Conservation (phyloP, 2,797 vertebrate species). For the Danio kyathit region DNA sequence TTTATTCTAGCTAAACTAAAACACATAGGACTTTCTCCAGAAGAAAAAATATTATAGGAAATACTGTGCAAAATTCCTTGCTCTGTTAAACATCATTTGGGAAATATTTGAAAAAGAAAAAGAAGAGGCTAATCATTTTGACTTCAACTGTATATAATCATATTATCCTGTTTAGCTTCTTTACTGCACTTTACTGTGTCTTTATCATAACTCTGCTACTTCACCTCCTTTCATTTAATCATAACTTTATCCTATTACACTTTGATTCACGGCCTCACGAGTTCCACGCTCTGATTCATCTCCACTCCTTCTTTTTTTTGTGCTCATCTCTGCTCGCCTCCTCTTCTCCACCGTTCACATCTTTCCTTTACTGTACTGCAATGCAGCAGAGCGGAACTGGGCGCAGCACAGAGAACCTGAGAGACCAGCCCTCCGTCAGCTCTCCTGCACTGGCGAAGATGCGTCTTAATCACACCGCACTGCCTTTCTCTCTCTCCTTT, state of each 20-base stretch:
- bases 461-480: conserved; percentile 66
- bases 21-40: no score
- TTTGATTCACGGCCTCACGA: neutral
- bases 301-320: neutral
- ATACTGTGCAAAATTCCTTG: no score
- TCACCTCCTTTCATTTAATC: neutral
- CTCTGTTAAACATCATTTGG: no score
- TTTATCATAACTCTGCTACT: neutral
- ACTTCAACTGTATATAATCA: neutral
- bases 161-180: neutral
- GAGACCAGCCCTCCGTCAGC: conserved; percentile 47
- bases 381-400: conserved; percentile 79
- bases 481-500: neutral
- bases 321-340: conserved; percentile 7
- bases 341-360: conserved; percentile 41
- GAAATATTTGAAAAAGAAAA: neutral
- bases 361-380: conserved; percentile 72
- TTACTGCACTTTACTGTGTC: neutral
- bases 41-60: no score
- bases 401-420: conserved; percentile 43
- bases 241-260: neutral
- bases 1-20: no score
- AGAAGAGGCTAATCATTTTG: neutral
- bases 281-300: neutral
- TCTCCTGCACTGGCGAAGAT: conserved; percentile 55